phyloP scores from a whole-genome alignment of 2,888 invertebrate genomes.

The Drosophila mulleri region DNA sequence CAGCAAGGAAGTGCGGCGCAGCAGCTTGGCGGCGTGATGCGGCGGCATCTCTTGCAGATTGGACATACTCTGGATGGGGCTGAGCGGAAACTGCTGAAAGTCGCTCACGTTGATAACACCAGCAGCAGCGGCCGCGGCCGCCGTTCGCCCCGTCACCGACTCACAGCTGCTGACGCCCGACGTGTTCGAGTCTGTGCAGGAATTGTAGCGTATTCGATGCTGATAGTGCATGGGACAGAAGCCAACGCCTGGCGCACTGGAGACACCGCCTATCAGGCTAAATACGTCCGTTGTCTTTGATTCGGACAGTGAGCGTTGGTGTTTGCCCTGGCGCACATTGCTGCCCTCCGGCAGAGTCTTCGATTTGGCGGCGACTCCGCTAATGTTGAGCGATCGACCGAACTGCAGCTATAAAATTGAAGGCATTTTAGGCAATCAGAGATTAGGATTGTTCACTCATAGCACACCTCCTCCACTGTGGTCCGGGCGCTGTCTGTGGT shows the following conservation, averaged over 20 bases:
- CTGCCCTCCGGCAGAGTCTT: slow-evolving; percentile 87
- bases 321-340: slow-evolving; percentile 85
- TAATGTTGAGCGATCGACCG: slow-evolving; percentile 12
- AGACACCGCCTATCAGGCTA: slow-evolving; percentile 72
- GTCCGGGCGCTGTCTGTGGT: slow-evolving; percentile 78
- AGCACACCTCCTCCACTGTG: slow-evolving; percentile 63
- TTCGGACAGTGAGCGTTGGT: slow-evolving; percentile 89
- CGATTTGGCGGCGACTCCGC: slow-evolving; percentile 72
- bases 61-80: slow-evolving; percentile 95
- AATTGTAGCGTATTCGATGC: slow-evolving; percentile 87
- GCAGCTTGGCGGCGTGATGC: slow-evolving; percentile 49
- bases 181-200: slow-evolving; percentile 91
- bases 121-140: slow-evolving; percentile 88
- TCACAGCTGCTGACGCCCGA: slow-evolving; percentile 94
- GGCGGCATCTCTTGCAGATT: slow-evolving; percentile 87
- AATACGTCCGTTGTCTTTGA: slow-evolving; percentile 89
- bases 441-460: slow-evolving; percentile 14
- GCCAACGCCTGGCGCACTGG: slow-evolving; percentile 22
- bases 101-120: slow-evolving; percentile 88
- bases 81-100: slow-evolving; percentile 91
- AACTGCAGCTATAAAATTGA: slow-evolving; percentile 15
- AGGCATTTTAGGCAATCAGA: neutral
- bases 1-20: slow-evolving; percentile 81
- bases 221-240: slow-evolving; percentile 71
- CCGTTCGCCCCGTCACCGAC: slow-evolving; percentile 88